Base-by-base conservation (phyloP, 1,140 invertebrate species). In the Papilio polytes region DNA sequence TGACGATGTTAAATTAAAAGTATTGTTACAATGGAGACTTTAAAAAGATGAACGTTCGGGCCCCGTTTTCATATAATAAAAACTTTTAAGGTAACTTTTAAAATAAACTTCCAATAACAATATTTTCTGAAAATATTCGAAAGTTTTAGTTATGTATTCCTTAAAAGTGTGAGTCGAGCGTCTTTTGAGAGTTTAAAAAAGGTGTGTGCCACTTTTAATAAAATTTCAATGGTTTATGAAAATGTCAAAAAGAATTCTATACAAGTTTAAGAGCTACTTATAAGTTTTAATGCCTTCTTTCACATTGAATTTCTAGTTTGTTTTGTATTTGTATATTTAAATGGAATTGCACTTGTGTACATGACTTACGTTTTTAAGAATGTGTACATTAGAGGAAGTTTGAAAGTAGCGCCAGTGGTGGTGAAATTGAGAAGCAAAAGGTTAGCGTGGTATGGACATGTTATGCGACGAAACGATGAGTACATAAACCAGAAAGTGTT, bases 21-120 rank as follows among this genome's bases (percentile, higher is more conserved):
- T 66, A 18, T 20, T 81, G 83, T 84, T 85, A 78, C 81, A 80
- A 83, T 84, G 81, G 82, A 78, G 81, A 85, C 84, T 86, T 86
- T 83, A 86, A 87, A 85, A 84, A 87, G 83, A 86, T 83, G 81
- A 81, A 76, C 82, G 83, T 76, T 51, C 63, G 63, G 13, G 4
- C 26, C 13, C 26, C 63, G 63, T 70, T 70, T 70, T 31, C 26
- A 70, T 36, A 70, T 70, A 70, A 31, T 70, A 26, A 26, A 70
- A 70, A 70, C 63, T 70, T 66, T 36, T 31, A 26, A 66, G 26
- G 63, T 66, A 66, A 66, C 22, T 66, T 63, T 31, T 66, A 31
- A 66, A 66, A 26, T 66, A 66, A 66, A 66, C 10, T 70, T 70
- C 22, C 22, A 70, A 70, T 70, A 70, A 63, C 2, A 63, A 70